Percentiles rank a stretch among this genome's conserved stretches.
Conservation (phyloP, 2,888 invertebrate species). For the Tryphoninae sp. region DNA sequence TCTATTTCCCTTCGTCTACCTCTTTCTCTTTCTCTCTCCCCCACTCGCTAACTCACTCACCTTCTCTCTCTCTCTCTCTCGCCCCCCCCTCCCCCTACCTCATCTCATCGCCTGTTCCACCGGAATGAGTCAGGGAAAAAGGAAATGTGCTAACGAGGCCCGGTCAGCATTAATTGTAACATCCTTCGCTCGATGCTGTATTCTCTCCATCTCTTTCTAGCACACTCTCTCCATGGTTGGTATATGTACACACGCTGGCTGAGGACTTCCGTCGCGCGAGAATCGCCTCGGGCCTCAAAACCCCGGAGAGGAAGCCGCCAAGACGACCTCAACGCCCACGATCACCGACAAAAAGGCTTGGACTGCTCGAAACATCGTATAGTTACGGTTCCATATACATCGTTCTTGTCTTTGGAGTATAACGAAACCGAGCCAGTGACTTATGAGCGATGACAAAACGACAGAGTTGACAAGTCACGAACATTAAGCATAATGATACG, state of each 20-base stretch:
- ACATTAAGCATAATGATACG: conserved; percentile 29
- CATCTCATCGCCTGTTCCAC: conserved; percentile 52
- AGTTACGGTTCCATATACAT: conserved; percentile 40
- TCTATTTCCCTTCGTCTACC: background rate
- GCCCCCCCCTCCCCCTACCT: no score
- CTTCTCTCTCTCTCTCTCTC: background rate
- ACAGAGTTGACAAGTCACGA: conserved; percentile 26
- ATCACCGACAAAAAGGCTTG: conserved; percentile 69
- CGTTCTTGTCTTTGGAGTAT: conserved; percentile 53
- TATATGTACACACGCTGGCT: conserved; percentile 44
- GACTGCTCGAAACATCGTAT: conserved; percentile 37
- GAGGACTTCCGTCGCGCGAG: conserved; percentile 69
- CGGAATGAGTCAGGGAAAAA: conserved; percentile 77
- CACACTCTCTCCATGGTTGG: background rate
- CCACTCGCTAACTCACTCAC: background rate
- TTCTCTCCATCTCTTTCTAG: conserved; percentile 44
- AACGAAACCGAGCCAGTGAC: conserved; percentile 54
- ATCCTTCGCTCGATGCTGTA: conserved; percentile 76
- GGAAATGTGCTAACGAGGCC: conserved; percentile 79
- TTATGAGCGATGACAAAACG: conserved; percentile 51
- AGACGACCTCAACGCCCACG: conserved; percentile 79
- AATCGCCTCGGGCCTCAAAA: conserved; percentile 70
- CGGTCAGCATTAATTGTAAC: conserved; percentile 80
- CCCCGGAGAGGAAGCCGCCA: conserved; percentile 76
- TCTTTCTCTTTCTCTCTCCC: background rate